phyloP scores from a whole-genome alignment of 2,888 invertebrate species.

The Polymixis lichenea region DNA sequence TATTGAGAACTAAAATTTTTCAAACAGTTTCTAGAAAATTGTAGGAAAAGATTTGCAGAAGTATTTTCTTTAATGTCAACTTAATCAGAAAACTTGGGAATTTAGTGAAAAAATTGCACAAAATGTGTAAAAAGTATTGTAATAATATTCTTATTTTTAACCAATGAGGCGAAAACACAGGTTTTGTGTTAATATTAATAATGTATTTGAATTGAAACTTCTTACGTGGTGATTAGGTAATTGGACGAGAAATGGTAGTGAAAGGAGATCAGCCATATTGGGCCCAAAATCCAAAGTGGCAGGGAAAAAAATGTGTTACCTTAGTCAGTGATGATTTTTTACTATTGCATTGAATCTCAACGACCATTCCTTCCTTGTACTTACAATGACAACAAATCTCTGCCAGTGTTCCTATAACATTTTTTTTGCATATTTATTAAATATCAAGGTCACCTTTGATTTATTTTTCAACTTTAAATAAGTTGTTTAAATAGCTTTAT shows the following conservation, averaged over 20 bases:
- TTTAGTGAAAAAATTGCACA: slow-evolving; percentile 1
- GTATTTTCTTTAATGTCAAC: background rate
- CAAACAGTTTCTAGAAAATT: background rate
- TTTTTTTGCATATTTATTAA: no score
- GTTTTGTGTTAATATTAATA: background rate
- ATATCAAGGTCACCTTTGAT: no score
- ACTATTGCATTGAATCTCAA: no score
- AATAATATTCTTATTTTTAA: slow-evolving; percentile 26
- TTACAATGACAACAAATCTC: no score
- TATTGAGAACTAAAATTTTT: background rate
- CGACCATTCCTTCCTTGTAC: no score
- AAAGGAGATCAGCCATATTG: background rate
- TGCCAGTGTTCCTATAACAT: no score
- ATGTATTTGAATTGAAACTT: slow-evolving; percentile 6
- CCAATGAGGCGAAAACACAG: background rate
- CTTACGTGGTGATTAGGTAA: background rate
- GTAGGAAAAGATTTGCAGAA: background rate
- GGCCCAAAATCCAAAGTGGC: no score
- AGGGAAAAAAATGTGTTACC: no score
- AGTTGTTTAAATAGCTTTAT: no score
- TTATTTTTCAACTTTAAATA: no score
- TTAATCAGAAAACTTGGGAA: background rate
- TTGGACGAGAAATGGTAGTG: background rate
- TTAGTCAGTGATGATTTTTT: no score
- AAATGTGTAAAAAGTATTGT: slow-evolving; percentile 11